Base-by-base conservation (phyloP, 35 echinoderm and acorn worm species). In the Amphiura filiformis region DNA sequence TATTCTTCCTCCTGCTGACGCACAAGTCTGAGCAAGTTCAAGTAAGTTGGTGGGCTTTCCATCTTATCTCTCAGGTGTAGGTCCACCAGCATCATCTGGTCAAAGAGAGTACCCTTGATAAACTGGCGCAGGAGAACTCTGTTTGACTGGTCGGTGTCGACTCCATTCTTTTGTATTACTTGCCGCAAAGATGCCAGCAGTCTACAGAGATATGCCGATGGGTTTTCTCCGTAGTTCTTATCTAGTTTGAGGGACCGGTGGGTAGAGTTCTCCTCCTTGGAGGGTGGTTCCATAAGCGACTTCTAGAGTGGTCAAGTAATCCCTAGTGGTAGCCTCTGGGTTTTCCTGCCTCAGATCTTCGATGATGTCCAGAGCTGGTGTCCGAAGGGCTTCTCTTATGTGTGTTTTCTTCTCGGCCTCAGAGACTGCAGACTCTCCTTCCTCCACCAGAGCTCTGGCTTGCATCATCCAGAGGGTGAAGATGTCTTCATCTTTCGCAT, bases 11-110 rank as follows among this genome's bases (percentile, higher is more conserved):
- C 83, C 57, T 89, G 83, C 26, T 70, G 80, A 47, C 76, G 36
- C 0, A 89, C 75, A 31, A 77, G 13, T 32, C 42, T 75, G 78
- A 90, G 39, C 28, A 90, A 77, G 13, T 17, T 12, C 37, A 93
- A 38, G 79, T 76, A 93, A 0, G 85, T 81, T 33, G 92, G 92
- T 17, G 92, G 87, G 17, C 82, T 23, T 2, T 70, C 37, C 0
- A 76, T 12, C 13, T 38, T 80, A 20, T 94, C 92, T 57, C 92
- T 86, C 0, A 94, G 87, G 4, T 82, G 87, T 26, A 94, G 77
- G 61, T 78, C 89, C 17, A 89, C 78, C 0, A 94, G 76, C 23
- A 94, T 36, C 87, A 94, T 89, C 56, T 94, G 87, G 35, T 94
- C 77, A 76, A 56, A 94, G 14, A 94, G 64, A 15, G 86, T 84